Conservation (phyloP, 2,888 invertebrate species). For the Taenaris catops region DNA sequence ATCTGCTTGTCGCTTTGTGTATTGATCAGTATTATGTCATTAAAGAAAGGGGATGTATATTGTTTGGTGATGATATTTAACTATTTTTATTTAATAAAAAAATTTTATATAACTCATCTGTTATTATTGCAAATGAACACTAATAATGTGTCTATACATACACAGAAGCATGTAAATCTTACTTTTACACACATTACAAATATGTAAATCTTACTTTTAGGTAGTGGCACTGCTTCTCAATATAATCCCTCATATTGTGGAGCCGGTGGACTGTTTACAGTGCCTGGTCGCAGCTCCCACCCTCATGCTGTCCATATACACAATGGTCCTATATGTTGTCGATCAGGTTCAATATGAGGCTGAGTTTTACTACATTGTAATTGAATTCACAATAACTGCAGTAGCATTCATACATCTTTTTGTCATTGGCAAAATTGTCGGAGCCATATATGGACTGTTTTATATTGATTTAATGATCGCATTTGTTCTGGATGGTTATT, state of each 20-base stretch:
- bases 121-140: too few relatives aligned
- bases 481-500: slow-evolving; percentile 51
- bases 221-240: slow-evolving; percentile 67
- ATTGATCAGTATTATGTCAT: slow-evolving; percentile 54
- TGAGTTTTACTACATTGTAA: slow-evolving; percentile 51
- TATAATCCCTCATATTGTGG: slow-evolving; percentile 62
- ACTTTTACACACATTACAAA: slow-evolving; percentile 26
- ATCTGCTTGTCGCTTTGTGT: slow-evolving; percentile 49
- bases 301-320: slow-evolving; percentile 54
- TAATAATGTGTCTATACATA: too few relatives aligned
- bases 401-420: slow-evolving; percentile 40
- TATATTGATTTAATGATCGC: slow-evolving; percentile 61
- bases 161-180: too few relatives aligned
- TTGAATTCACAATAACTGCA: slow-evolving; percentile 41
- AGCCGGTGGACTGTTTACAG: slow-evolving; percentile 46
- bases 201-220: slow-evolving; percentile 59
- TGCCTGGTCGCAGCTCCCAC: slow-evolving; percentile 63
- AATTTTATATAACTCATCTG: too few relatives aligned
- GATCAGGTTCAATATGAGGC: slow-evolving; percentile 65
- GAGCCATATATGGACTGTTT: slow-evolving; percentile 59
- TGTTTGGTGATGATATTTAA: slow-evolving; percentile 19
- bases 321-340: slow-evolving; percentile 63
- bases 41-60: slow-evolving; percentile 48
- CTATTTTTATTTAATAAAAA: not conserved
- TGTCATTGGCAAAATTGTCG: slow-evolving; percentile 39